phyloP scores from a whole-genome alignment of 2,113 vertebrate species.

The Oryzias javanicus region DNA sequence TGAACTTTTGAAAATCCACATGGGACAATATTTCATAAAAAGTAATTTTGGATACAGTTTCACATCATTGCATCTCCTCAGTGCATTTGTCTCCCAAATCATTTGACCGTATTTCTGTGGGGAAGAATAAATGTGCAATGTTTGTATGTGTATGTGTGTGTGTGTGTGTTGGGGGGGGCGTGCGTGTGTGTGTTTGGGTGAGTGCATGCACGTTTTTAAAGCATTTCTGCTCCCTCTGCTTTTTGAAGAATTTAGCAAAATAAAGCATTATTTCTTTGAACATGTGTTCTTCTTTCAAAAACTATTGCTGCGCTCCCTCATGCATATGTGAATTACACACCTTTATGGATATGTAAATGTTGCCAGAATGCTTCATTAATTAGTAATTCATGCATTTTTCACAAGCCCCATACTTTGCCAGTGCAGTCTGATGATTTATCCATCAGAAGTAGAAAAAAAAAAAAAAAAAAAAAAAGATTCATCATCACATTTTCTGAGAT shows the following conservation, averaged over 20 bases:
- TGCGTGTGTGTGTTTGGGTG: constrained; percentile 16
- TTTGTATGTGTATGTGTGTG: constrained; percentile 32
- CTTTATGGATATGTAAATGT: constrained; percentile 86
- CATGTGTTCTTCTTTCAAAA: constrained; percentile 72
- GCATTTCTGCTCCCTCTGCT: constrained; percentile 68
- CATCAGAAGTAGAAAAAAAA: constrained; percentile 64
- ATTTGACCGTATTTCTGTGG: constrained; percentile 76
- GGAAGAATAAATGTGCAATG: constrained; percentile 78
- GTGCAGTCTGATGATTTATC: constrained; percentile 78
- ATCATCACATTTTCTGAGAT: constrained; percentile 74
- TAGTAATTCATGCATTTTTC: constrained; percentile 85
- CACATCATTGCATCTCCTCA: constrained; percentile 77
- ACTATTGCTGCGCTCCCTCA: constrained; percentile 76
- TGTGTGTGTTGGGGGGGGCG: too few species aligned
- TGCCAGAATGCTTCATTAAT: constrained; percentile 83
- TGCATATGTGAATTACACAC: constrained; percentile 83
- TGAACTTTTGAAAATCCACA: constrained; percentile 79
- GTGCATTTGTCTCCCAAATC: constrained; percentile 78
- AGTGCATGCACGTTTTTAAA: constrained; percentile 59
- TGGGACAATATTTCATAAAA: constrained; percentile 79
- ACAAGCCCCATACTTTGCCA: constrained; percentile 75
- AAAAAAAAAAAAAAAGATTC: constrained; percentile 60
- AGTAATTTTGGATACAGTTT: constrained; percentile 82
- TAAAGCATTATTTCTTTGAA: constrained; percentile 72
- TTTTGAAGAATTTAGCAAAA: constrained; percentile 76